Base-by-base conservation (phyloP, 2,888 invertebrate species). In the Eupithecia exiguata region DNA sequence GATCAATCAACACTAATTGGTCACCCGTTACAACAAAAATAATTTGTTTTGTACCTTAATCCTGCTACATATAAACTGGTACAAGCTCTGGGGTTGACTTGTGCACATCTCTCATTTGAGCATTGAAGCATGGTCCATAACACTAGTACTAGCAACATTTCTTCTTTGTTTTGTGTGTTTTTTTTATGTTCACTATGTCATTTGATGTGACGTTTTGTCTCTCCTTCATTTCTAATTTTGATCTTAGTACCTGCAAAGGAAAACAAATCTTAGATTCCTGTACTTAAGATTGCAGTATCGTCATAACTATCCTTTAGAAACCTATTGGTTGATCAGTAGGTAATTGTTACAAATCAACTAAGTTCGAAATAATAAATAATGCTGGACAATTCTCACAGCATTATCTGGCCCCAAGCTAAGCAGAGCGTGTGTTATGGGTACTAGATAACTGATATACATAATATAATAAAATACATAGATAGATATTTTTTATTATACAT, bases 181-280 rank as follows among this genome's bases (percentile, higher is more conserved):
- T 96, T 84, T 96, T 95, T 88, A 97, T 90, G 92, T 97, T 96
- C 75, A 97, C 97, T 74, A 96, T 96, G 86, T 97, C 97, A 84
- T 96, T 96, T 80, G 96, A 96, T 83, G 92, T 90, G 38, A 95
- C 94, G 81, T 95, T 95, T 91, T 97, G 97, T 86, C 97, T 94
- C 89, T 97, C 97, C 87, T 96, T 96, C 94, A 96, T 96, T 91
- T 97, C 97, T 91, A 97, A 96, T 95, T 98, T 98, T 78, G 97
- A 97, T 88, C 96, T 95, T 89, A 99, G 95, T 82, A 98, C 98
- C 95, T 98, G 96, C 82, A 96, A 96, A 25, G 21, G 36, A 70
- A 58, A 66, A 40, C 35, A 0, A 21, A 21, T 53, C 4, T 25
- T 38, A 36, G n/a, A n/a, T 38, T 65, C 3, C 14, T n/a, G 1